Evolutionary conservation across 1,140 invertebrate genomes (phyloP).

Genomic region (Luehdorfia chinensis): DNA sequence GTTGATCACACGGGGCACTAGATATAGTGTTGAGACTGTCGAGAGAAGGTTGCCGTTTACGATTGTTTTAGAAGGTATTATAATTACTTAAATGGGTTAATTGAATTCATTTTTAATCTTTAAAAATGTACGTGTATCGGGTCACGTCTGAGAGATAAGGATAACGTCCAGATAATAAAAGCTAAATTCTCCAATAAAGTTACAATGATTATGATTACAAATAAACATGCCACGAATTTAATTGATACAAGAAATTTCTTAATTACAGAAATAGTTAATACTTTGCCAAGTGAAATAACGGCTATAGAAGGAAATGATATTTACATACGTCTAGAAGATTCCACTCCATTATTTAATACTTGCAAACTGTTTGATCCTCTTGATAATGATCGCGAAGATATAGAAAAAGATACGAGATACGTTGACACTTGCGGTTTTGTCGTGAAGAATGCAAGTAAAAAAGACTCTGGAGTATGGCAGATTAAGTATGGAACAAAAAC

Average conservation of each 20-base stretch:
- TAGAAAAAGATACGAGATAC: conserved; percentile 23
- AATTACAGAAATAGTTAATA: conserved; percentile 42
- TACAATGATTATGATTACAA: conserved; percentile 2
- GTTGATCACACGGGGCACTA: conserved; percentile 30
- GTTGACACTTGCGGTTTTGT: conserved; percentile 38
- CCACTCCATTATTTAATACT: conserved; percentile 32
- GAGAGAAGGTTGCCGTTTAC: conserved; percentile 43
- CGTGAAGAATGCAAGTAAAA: conserved; percentile 25
- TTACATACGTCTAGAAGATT: conserved; percentile 35
- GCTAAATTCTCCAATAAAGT: not conserved
- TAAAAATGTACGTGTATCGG: conserved; percentile 27
- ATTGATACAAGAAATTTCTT: conserved; percentile 16
- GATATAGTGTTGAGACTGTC: conserved; percentile 18
- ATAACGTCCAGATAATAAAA: conserved; percentile 26
- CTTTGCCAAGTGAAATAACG: conserved; percentile 31
- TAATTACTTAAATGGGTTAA: conserved; percentile 16
- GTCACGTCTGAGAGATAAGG: conserved; percentile 48
- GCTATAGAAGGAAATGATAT: conserved; percentile 47
- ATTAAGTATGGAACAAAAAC: conserved; percentile 45
- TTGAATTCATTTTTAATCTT: conserved; percentile 24
- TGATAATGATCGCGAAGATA: conserved; percentile 18
- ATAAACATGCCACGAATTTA: not conserved
- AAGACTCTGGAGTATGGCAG: conserved; percentile 40
- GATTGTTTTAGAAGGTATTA: conserved; percentile 50
- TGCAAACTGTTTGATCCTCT: conserved; percentile 42